phyloP scores from a whole-genome alignment of 2,888 invertebrate species.

The Dynastes tityus region DNA sequence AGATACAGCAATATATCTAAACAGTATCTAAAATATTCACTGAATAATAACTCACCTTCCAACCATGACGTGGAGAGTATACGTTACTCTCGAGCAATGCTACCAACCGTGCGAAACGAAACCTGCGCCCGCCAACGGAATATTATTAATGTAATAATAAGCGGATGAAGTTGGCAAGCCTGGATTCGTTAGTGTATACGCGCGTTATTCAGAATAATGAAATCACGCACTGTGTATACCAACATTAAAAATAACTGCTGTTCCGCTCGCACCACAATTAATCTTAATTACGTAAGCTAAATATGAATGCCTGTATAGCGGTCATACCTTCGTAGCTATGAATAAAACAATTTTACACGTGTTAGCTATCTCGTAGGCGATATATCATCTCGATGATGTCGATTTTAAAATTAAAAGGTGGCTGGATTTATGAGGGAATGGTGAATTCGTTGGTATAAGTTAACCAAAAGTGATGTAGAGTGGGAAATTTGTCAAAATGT shows the following conservation, averaged over 20 bases:
- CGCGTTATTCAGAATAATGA: slow-evolving; percentile 13
- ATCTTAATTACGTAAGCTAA: slow-evolving; percentile 30
- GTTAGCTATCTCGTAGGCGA: slow-evolving; percentile 1
- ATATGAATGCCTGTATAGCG: neutral
- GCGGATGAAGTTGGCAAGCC: slow-evolving; percentile 2
- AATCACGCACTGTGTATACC: slow-evolving; percentile 13
- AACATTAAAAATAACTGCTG: slow-evolving; percentile 24
- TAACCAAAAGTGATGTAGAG: too few species aligned
- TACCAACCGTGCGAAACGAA: too few species aligned
- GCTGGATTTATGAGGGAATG: neutral
- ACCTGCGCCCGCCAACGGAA: neutral
- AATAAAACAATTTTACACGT: slow-evolving; percentile 19
- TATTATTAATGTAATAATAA: slow-evolving; percentile 22
- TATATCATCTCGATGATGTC: slow-evolving; percentile 3
- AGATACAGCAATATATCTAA: too few species aligned
- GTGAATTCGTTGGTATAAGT: neutral
- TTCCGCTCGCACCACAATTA: slow-evolving; percentile 11
- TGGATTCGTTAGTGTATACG: neutral
- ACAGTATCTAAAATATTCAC: too few species aligned
- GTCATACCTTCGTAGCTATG: neutral
- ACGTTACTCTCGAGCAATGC: too few species aligned
- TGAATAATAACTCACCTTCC: too few species aligned
- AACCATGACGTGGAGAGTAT: too few species aligned
- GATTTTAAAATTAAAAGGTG: slow-evolving; percentile 14
- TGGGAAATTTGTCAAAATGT: too few species aligned